Percentiles rank a stretch among this genome's conserved stretches.
Evolutionary conservation across 2,113 vertebrate species (phyloP).

Genomic region (Astur gentilis): DNA sequence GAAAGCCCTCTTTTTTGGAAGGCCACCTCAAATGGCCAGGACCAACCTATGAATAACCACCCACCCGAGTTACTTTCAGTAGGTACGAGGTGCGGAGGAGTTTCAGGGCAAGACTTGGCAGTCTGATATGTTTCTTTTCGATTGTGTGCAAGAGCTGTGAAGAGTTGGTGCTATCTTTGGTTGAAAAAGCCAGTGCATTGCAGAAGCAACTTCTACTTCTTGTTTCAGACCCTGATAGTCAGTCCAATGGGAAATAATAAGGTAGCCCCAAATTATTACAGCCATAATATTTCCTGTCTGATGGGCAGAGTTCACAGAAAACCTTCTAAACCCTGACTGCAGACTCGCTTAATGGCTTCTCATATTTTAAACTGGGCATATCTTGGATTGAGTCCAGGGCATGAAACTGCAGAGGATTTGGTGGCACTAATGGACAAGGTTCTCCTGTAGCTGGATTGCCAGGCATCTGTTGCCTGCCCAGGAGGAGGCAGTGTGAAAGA

Average conservation of each 20-base stretch:
- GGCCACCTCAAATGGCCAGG: neutral
- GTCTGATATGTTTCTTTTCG: neutral
- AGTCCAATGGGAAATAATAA: neutral
- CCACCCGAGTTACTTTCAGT: neutral
- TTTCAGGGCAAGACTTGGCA: neutral
- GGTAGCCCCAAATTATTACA: neutral
- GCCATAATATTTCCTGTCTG: neutral
- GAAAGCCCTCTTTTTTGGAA: neutral
- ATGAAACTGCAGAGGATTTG: neutral
- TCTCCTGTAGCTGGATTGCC: neutral
- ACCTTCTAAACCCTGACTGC: neutral
- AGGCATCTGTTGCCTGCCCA: neutral
- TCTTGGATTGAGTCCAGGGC: neutral
- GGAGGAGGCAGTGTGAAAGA: neutral
- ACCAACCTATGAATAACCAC: fast-evolving
- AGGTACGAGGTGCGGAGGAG: fast-evolving
- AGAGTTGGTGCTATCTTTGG: neutral
- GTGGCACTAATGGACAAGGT: neutral
- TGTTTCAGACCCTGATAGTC: neutral
- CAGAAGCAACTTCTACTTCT: neutral
- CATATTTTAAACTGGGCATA: neutral
- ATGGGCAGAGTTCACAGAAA: neutral
- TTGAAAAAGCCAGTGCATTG: neutral
- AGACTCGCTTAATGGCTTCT: neutral
- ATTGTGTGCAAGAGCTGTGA: neutral